phyloP scores from a whole-genome alignment of 2,797 vertebrate genomes.

The Gymnopithys bicolor region DNA sequence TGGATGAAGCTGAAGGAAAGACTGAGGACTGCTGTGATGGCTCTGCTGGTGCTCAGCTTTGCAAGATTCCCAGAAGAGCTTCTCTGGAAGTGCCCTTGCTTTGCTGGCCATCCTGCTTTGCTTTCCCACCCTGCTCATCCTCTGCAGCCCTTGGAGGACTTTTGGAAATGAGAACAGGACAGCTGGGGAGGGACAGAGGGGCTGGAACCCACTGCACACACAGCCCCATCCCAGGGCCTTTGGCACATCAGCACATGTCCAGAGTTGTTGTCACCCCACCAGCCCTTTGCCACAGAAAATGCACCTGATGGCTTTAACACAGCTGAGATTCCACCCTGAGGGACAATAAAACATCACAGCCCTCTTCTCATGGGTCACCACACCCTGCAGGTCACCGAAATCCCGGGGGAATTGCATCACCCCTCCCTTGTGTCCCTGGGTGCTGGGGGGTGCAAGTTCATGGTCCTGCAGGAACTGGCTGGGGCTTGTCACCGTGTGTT shows the following conservation, averaged over 20 bases:
- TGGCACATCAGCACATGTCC: fast-evolving
- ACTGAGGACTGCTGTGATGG: not conserved
- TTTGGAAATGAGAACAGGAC: not conserved
- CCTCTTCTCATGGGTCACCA: not conserved
- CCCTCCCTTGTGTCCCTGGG: fast-evolving
- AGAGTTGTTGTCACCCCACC: not conserved
- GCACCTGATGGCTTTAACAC: fast-evolving
- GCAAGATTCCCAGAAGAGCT: not conserved
- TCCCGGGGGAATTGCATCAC: fast-evolving
- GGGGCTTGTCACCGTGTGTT: not conserved
- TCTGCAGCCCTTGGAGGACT: not conserved
- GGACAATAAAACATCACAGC: not conserved
- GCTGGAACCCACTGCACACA: not conserved
- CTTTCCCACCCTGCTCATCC: not conserved
- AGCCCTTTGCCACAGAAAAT: fast-evolving
- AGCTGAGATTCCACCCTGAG: not conserved
- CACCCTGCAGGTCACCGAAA: fast-evolving
- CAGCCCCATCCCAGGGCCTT: not conserved
- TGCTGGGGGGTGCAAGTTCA: not conserved
- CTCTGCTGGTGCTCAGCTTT: not conserved
- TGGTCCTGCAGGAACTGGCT: not conserved
- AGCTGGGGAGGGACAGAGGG: not conserved
- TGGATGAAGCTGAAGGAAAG: not conserved
- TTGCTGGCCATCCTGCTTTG: not conserved
- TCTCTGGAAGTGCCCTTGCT: not conserved